Evolutionary conservation across 2,113 vertebrate genomes (phyloP), one percentile per base, ranked within the genome.

Genomic region (Lampris megalopsis): DNA sequence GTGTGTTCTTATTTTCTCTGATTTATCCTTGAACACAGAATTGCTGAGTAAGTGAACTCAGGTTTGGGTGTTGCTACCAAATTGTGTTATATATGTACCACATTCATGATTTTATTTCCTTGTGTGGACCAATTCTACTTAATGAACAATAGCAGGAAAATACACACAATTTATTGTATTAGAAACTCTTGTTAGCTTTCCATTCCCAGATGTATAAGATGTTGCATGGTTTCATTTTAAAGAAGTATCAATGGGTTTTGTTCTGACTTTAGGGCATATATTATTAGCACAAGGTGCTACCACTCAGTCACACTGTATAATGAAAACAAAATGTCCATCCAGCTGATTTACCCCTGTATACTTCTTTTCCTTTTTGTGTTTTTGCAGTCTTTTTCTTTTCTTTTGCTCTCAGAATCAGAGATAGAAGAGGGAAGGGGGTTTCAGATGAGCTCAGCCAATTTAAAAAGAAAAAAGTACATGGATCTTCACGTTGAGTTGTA

Each of bases 151-250:
- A 50, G 47, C 9, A 38, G 60, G 4, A 52, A 58, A 43, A 43
- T 59, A 45, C 52, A 63, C 5, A 36, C 35, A 43, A 48, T 72
- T 11, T 38, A 36, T 9, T 65, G 49, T 65, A 52, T 37, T 35
- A n/a, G 62, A 56, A 49, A 49, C 63, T 24, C 24, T 59, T 81
- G 43, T 76, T 59, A 64, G 61, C 80, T 75, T 76, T 70, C 62
- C 43, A 4, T 61, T 75, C 67, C 50, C 72, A 65, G 24, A 67
- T 67, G 56, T 79, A 70, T 36, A 63, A 78, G 41, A 47, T 69
- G 61, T 72, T 79, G 73, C 79, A 60, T 75, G 71, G 9, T 53
- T 60, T 42, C 6, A 53, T 36, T 60, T 6, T 52, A 43, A 49
- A 62, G 6, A 60, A 62, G 41, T 70, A 8, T 0, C 63, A 5